Evolutionary conservation across 1,140 invertebrate genomes (phyloP), one percentile per base, ranked within the genome.

Genomic region (Plectus sambesii): DNA sequence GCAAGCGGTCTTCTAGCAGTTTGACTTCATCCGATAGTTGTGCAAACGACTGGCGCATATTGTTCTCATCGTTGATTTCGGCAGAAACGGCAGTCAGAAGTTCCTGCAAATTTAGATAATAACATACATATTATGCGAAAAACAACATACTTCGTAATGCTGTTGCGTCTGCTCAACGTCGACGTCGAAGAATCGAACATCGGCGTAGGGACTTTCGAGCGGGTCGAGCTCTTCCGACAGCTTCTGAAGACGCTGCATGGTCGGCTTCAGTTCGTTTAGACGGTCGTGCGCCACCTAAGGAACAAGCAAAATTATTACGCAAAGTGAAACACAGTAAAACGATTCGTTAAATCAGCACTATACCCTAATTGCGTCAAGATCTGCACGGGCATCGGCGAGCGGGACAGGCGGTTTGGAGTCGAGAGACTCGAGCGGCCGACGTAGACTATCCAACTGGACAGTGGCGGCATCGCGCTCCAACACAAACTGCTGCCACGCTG

Each of bases 401-500:
- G 25, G 15, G 19, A 58, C 53, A 38, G 36, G 24, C 9, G 47
- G 38, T 39, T 61, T 59, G 19, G 25, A 33, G 17, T 57, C 49
- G 19, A 51, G 38, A 12, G 26, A 37, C 20, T 60, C 58, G 9
- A 62, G 29, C 26, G 53, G 58, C 33, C 39, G 29, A 17, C 52
- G 56, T 6, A 62, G 37, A 27, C 25, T 12, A 26, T 60, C 59
- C 20, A 62, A 26, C 24, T 44, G 50, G 22, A 35, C 47, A 47
- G 45, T 48, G 33, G 47, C 37, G 15, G 29, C 41, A 35, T 60
- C 52, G 12, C 59, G 54, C 23, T 25, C 43, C 8, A 12, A 35
- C 35, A 61, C 58, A 33, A 62, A 56, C 29, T 60, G 24, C 9
- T 55, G 23, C 60, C 59, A 62, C n/a, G 30, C n/a, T n/a, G n/a